Base-by-base conservation (phyloP, 2,888 invertebrate species). In the Meandrusa payeni region DNA sequence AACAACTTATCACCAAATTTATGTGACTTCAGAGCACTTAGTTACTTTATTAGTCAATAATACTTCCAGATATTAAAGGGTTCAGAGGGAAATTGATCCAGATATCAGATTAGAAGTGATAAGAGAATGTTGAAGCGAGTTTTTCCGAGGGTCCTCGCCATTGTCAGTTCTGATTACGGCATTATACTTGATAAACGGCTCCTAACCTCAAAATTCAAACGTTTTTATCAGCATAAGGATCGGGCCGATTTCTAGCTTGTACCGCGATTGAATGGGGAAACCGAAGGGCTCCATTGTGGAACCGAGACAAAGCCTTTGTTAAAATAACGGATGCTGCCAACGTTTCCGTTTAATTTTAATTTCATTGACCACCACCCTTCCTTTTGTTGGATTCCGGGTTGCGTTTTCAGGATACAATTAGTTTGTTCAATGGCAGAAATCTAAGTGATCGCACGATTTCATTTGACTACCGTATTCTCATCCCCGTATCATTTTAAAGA, bases 271-370 rank as follows among this genome's bases (percentile, higher is more conserved):
- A 50, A 46, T 46, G 43, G 17, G 41, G 37, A 40, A 28, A 40
- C 26, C 39, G 38, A 47, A 52, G 44, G 37, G 26, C 19, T 9
- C 40, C 40, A 46, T 57, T 51, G 49, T 51, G 31, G n/a, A n/a
- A 9, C 13, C 33, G 33, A 45, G 44, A 54, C 52, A 56, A 53
- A 47, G 51, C 37, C 41, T 49, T 51, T 45, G 46, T 48, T 40
- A 37, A n/a, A 38, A 29, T 46, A 55, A 52, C 32, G 44, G 45
- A 49, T 49, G 47, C 43, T 47, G 41, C 34, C 13, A 34, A 22
- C 27, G 27, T 20, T 41, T 34, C 19, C 3, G 15, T 34, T 29
- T 17, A 44, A 26, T 34, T 38, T 33, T 39, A 41, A 43, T 47
- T 32, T 31, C 31, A 45, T 44, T 41, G 36, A 43, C 41, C 43